A percentile compares a stretch with the other conserved stretches of the same genome.
phyloP scores from a whole-genome alignment of 2,797 vertebrate species.

The Poliocrania exsul region DNA sequence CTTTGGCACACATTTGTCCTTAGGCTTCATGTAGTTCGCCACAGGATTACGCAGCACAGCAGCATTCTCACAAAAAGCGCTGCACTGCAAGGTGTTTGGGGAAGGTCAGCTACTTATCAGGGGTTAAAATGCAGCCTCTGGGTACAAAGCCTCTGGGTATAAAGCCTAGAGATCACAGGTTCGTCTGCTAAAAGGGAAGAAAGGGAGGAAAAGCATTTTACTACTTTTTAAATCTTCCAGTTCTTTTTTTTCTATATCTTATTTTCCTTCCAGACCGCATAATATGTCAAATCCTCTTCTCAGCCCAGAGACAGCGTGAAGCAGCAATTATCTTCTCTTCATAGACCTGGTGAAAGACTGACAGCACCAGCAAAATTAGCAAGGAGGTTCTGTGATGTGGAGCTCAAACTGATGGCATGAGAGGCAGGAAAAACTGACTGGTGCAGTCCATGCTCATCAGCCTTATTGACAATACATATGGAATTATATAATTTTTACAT shows the following conservation, averaged over 20 bases:
- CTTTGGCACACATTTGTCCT: background rate
- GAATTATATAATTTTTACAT: background rate
- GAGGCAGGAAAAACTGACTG: background rate
- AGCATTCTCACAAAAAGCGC: background rate
- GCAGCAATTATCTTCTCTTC: constrained; percentile 38
- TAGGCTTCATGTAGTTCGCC: background rate
- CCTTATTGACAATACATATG: background rate
- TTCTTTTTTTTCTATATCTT: background rate
- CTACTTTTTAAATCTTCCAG: background rate
- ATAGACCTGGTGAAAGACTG: background rate
- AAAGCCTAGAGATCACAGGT: background rate
- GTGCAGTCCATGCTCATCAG: background rate
- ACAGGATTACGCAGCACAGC: background rate
- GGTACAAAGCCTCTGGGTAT: background rate
- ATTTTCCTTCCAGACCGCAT: background rate
- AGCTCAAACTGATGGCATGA: background rate
- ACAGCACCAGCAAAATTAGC: background rate
- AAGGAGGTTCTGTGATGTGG: background rate
- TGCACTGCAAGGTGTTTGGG: background rate
- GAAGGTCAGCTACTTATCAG: background rate
- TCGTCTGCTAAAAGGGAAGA: background rate
- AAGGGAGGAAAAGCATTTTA: background rate
- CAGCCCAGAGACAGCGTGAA: background rate
- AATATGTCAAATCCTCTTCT: constrained; percentile 3
- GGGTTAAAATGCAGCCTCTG: background rate